Conservation (phyloP, 2,113 vertebrate species). For the Nyctereutes procyonoides region DNA sequence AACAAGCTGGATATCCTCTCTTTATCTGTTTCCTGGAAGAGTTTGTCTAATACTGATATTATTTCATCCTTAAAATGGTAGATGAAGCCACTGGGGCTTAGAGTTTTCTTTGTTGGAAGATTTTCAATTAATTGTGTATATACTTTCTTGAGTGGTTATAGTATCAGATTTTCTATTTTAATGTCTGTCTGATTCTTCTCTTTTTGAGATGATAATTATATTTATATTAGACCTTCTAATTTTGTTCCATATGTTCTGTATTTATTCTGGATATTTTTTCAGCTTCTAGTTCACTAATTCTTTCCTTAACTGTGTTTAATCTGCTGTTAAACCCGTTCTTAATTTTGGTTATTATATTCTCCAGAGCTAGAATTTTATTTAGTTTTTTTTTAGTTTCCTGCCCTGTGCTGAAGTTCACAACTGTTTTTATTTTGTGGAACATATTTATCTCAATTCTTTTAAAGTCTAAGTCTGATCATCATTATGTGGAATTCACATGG, state of each 20-base stretch:
- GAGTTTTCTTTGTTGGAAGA: neutral
- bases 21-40: neutral
- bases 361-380: constrained; percentile 34
- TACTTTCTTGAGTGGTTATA: neutral
- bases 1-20: neutral
- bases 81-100: neutral
- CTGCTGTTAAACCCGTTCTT: neutral
- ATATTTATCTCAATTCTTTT: neutral
- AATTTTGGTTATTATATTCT: constrained; percentile 37
- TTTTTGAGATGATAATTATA: neutral
- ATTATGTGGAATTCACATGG: neutral
- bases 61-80: constrained; percentile 13
- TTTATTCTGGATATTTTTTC: constrained; percentile 18
- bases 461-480: neutral
- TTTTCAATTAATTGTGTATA: neutral
- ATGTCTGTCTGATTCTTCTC: neutral
- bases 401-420: neutral
- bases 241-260: neutral
- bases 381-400: neutral
- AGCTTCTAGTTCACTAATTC: neutral
- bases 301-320: constrained; percentile 36
- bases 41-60: neutral
- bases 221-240: neutral
- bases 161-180: neutral
- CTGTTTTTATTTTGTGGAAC: neutral